Evolutionary conservation across 2,888 invertebrate genomes (phyloP), one percentile per base, ranked within the genome.

Genomic region (Mimumesa dahlbomi): DNA sequence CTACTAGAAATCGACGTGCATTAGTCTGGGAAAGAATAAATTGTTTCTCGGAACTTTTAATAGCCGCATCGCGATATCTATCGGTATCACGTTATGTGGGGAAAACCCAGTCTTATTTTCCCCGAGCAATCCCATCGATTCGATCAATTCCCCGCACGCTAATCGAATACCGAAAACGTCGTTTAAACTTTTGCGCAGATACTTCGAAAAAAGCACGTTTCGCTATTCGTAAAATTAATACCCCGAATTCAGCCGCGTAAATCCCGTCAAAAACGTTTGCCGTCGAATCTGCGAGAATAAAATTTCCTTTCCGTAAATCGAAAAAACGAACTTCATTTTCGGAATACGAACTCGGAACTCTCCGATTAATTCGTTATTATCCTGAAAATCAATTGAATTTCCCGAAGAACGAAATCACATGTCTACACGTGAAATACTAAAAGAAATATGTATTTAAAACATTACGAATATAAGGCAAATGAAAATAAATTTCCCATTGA

Each of bases 31-130:
- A n/a, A 16, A n/a, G n/a, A 21, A n/a, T 9, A 5, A 11, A 34
- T 31, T 21, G 34, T 4, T 5, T 31, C 50, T 34, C 6, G 40
- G 46, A 68, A 68, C 40, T 68, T 68, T 68, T 52, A 68, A 66
- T 21, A 48, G 50, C 48, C 25, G n/a, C 11, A 16, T 22, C 7
- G 52, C 25, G 46, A 31, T 21, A 29, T 19, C 45, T 13, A 36
- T 36, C 36, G 2, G 4, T 13, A 21, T 25, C 38, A 21, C 16
- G 34, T 36, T 38, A 19, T 21, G 13, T 21, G 19, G 21, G 49
- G 49, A 21, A 6, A 2, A 43, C 16, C 5, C 19, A 16, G 14
- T 1, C 7, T 9, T 2, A 9, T 3, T 40, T 7, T 56, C 50
- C 21, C 14, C 11, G 46, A 25, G 14, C 34, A 34, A 53, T 34